Evolutionary conservation across 2,888 invertebrate species (phyloP).

Genomic region (Kuschelorhynchus macadamiae): DNA sequence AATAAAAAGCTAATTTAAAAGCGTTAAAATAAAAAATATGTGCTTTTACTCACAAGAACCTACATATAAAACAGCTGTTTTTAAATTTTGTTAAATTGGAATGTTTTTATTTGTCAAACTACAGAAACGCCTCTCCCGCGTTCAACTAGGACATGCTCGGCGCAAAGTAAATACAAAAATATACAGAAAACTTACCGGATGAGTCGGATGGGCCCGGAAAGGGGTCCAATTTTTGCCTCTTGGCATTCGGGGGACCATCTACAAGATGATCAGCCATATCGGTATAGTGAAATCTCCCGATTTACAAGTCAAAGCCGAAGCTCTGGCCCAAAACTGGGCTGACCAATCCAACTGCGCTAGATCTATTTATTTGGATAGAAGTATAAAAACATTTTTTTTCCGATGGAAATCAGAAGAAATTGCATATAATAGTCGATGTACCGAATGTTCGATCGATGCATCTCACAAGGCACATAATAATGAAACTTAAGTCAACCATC

Average conservation of each 20-base stretch:
- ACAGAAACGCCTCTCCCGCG: constrained; percentile 65
- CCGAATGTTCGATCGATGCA: constrained; percentile 79
- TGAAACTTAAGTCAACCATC: constrained; percentile 80
- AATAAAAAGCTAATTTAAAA: not conserved
- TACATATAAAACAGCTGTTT: constrained; percentile 49
- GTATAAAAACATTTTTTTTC: constrained; percentile 68
- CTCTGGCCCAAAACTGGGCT: constrained; percentile 67
- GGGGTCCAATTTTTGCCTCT: constrained; percentile 92
- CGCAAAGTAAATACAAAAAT: constrained; percentile 58
- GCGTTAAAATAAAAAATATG: not conserved
- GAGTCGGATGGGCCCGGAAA: constrained; percentile 86
- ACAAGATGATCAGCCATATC: constrained; percentile 94
- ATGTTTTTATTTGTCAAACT: constrained; percentile 57
- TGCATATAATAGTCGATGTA: constrained; percentile 75
- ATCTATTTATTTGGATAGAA: constrained; percentile 68
- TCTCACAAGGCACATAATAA: constrained; percentile 84
- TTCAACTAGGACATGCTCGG: constrained; percentile 62
- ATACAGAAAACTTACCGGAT: constrained; percentile 75
- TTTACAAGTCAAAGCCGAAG: constrained; percentile 78
- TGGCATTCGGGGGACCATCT: constrained; percentile 93
- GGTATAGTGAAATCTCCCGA: constrained; percentile 69
- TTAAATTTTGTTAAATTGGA: constrained; percentile 45
- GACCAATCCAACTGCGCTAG: constrained; percentile 66
- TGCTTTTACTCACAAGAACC: not conserved
- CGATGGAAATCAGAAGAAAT: constrained; percentile 66